phyloP scores from a whole-genome alignment of 1,140 invertebrate genomes.

The Drosophila kohkoa region DNA sequence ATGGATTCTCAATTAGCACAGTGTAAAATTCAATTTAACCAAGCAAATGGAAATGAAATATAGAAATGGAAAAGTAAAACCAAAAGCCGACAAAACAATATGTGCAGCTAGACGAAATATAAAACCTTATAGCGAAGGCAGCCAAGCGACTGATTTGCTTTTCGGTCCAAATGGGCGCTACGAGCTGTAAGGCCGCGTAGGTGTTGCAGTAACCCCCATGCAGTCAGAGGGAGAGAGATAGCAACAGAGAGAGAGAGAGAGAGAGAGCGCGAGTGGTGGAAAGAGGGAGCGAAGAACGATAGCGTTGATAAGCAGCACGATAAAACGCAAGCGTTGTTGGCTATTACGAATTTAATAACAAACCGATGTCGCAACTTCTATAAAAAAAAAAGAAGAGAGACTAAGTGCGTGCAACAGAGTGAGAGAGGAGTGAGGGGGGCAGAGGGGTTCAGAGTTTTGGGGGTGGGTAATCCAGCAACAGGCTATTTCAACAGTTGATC shows the following conservation, averaged over 20 bases:
- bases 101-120: conserved; percentile 4
- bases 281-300: conserved; percentile 39
- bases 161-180: conserved; percentile 19
- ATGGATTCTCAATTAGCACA: conserved; percentile 69
- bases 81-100: conserved; percentile 4
- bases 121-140: conserved; percentile 24
- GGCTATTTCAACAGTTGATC: conserved; percentile 40
- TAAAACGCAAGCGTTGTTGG: conserved; percentile 48
- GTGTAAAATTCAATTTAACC: conserved; percentile 33
- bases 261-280: neutral
- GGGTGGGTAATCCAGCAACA: conserved; percentile 29
- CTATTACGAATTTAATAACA: conserved; percentile 53
- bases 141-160: conserved; percentile 47
- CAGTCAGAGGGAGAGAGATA: neutral
- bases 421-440: neutral
- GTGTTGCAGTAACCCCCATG: conserved; percentile 27
- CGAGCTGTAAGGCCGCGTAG: conserved; percentile 22
- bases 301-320: conserved; percentile 42
- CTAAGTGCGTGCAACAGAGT: neutral
- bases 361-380: conserved; percentile 37
- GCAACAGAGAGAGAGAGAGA: neutral
- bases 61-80: neutral
- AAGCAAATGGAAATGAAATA: neutral
- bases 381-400: neutral
- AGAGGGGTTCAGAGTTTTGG: neutral